Percentiles rank a stretch among this genome's conserved stretches.
These are phyloP conservation scores for Agrochola lychnidis DNA, from an alignment of 2,888 invertebrate genomes.

Conservation along the genomic window DNA sequence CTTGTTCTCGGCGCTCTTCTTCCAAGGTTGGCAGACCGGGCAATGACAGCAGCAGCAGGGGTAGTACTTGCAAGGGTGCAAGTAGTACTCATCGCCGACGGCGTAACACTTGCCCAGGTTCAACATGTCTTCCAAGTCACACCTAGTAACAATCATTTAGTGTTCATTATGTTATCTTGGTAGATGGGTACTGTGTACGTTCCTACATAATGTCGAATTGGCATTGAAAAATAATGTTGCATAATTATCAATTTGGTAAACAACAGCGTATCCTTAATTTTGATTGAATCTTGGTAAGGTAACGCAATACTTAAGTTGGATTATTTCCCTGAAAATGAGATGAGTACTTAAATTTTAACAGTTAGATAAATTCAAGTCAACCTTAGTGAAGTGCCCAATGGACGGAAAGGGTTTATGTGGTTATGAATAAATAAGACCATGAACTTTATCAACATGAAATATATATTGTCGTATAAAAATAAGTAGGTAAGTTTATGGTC, in stretches of 20 bases:
- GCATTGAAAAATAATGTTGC: too few relatives aligned
- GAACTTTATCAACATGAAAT: too few relatives aligned
- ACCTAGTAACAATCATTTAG: conserved; percentile 68
- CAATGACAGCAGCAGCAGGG: conserved; percentile 39
- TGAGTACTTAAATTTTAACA: too few relatives aligned
- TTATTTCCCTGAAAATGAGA: not conserved
- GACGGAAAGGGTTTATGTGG: too few relatives aligned
- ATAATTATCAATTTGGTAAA: not conserved
- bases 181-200: not conserved
- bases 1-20: not conserved
- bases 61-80: conserved; percentile 73
- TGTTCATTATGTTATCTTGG: not conserved
- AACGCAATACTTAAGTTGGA: not conserved
- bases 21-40: conserved; percentile 14
- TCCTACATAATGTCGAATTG: too few relatives aligned
- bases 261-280: not conserved
- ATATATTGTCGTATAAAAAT: too few relatives aligned
- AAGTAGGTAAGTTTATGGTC: too few relatives aligned
- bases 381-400: too few relatives aligned
- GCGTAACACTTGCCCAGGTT: conserved; percentile 84
- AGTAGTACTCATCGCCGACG: conserved; percentile 81
- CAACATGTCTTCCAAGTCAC: conserved; percentile 83
- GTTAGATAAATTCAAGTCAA: too few relatives aligned
- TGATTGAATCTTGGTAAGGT: not conserved
- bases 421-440: too few relatives aligned